phyloP scores from a whole-genome alignment of 2,113 vertebrate species.

The Urocynchramus pylzowi region DNA sequence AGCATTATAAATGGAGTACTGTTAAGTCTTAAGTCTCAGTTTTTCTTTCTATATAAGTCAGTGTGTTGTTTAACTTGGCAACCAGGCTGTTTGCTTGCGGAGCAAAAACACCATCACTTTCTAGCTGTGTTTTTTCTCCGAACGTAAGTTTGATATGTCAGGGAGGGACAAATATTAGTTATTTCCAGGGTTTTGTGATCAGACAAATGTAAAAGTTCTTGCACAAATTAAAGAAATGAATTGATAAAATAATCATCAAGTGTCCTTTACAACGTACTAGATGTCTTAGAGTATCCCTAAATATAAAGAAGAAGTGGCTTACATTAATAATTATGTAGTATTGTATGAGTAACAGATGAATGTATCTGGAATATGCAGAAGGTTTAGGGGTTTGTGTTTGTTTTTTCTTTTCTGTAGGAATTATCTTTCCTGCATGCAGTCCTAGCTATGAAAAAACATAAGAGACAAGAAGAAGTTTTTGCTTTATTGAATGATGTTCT shows the following conservation, averaged over 20 bases:
- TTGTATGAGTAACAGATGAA: neutral
- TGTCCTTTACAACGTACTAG: neutral
- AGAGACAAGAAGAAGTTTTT: slow-evolving; percentile 81
- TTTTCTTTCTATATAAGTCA: neutral
- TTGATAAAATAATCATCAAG: neutral
- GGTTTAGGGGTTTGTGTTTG: neutral
- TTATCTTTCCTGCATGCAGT: slow-evolving; percentile 84
- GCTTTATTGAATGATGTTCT: slow-evolving; percentile 87
- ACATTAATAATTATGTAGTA: neutral
- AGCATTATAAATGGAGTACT: neutral
- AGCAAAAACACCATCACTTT: neutral
- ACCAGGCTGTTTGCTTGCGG: neutral
- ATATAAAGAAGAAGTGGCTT: neutral
- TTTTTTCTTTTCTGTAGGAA: slow-evolving; percentile 74
- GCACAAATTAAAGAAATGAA: neutral
- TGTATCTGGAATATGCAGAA: neutral
- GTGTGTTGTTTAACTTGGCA: neutral
- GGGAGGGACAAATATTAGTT: neutral
- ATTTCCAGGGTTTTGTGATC: neutral
- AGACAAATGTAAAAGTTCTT: neutral
- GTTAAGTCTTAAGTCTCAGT: neutral
- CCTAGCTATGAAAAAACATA: slow-evolving; percentile 83
- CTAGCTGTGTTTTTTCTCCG: neutral
- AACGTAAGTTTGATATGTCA: neutral
- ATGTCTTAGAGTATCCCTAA: neutral